Conservation (phyloP, 2,797 vertebrate species). For the Podarcis siculus region DNA sequence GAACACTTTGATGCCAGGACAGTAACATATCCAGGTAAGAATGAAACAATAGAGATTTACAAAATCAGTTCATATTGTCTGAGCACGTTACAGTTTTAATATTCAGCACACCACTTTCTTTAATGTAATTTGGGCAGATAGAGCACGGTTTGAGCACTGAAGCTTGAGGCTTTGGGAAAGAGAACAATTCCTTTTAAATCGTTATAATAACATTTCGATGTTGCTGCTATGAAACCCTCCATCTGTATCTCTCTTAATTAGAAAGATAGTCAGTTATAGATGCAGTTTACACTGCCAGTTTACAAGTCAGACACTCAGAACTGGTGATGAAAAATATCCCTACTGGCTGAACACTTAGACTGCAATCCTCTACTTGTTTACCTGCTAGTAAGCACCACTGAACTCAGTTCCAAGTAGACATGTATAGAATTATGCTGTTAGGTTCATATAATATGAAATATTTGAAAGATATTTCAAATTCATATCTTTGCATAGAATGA, state of each 20-base stretch:
- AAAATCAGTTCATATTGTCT: neutral
- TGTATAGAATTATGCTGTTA: neutral
- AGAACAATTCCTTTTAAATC: neutral
- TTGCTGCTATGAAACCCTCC: neutral
- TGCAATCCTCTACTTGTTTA: too few relatives aligned
- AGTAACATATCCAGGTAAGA: conserved; percentile 3
- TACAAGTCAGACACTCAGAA: neutral
- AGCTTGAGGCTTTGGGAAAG: neutral
- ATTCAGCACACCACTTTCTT: neutral
- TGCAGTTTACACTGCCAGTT: neutral
- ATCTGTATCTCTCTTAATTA: conserved; percentile 1
- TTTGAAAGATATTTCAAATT: neutral
- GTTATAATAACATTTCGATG: neutral
- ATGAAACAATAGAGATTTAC: neutral
- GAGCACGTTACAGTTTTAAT: neutral
- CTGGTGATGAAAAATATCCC: neutral
- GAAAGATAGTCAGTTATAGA: neutral
- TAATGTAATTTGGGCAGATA: neutral
- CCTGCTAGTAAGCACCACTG: too few relatives aligned
- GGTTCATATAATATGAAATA: neutral
- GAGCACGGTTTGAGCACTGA: neutral
- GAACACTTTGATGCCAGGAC: neutral
- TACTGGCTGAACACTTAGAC: neutral
- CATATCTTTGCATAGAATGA: neutral
- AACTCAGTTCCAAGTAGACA: neutral